Base-by-base conservation (phyloP, 2,113 vertebrate genomes). In the Zootoca vivipara region DNA sequence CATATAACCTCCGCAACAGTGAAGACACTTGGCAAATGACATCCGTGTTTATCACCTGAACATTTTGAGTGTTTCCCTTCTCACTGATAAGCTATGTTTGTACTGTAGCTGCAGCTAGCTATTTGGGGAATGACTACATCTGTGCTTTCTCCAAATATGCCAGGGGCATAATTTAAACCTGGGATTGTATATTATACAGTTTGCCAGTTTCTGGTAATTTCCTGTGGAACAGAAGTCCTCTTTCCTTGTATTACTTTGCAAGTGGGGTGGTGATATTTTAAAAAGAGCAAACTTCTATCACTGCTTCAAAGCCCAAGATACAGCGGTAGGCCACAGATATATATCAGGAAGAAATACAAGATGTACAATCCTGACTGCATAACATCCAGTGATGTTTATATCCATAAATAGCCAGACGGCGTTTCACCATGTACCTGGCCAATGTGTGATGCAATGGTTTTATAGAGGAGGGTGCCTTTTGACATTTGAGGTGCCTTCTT, bases 381-480 rank as follows among this genome's bases (percentile, higher is more conserved):
- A 42, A 73, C 30, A 64, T 86, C 89, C 73, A 62, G 67, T 79
- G 30, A 64, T 89, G 88, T 87, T 85, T 80, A 75, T 64, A 89
- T 82, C 38, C 86, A 24, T 22, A 83, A 87, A 84, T 85, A 90
- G 5, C 3, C 83, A 72, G 86, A 90, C 58, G 78, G 70, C 67
- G 73, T 85, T 88, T 91, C 24, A 38, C n/a, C 12, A 64, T 69
- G 22, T 0, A 87, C 84, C 82, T 78, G 42, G 15, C n/a, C 12
- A 56, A 77, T 13, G 40, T 3, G 20, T 35, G 22, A 80, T 83
- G n/a, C 64, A 35, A 67, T 20, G 26, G 26, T 24, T 75, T 62
- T 85, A 69, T 58, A n/a, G 42, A 77, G 38, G n/a, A 91, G 86
- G 79, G 78, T 6, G 33, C 87, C 93, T 83, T 84, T 70, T 82